Evolutionary conservation across 2,888 invertebrate genomes (phyloP), one percentile per base, ranked within the genome.

Genomic region (Tigriopus californicus): DNA sequence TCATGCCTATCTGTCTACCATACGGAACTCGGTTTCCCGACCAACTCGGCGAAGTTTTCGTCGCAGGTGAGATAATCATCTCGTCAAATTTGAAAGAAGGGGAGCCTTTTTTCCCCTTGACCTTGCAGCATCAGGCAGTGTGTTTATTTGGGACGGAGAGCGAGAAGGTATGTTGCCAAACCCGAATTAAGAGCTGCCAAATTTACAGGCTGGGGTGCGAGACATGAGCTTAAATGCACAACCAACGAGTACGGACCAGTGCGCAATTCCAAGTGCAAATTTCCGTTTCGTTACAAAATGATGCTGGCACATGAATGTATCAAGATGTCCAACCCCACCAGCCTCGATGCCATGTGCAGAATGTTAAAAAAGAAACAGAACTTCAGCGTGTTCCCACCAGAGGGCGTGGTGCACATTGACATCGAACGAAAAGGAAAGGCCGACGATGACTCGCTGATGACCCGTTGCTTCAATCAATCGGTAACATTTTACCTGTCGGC

Each of bases 1-100:
- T 51, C 15, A 51, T 51, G 52, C 52, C 52, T 10, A 51, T 51
- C 15, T 51, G 52, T 24, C 33, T 51, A 11, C 52, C 52, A 6
- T 22, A 15, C 24, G 25, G 25, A 11, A 18, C 44, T 18, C n/a
- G 18, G 15, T 44, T 15, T 18, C 44, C 44, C 44, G 44, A 44
- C 18, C 15, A n/a, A n/a, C n/a, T n/a, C 10, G 44, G 44, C 44
- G n/a, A n/a, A 18, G 44, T 44, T n/a, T 44, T 15, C 44, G 44
- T 44, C 15, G 44, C 44, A 15, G 44, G 33, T 33, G 33, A 33
- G 33, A 33, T 33, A 33, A 33, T 33, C 33, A 33, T 33, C 33
- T 33, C 33, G 8, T 33, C 33, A 33, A 33, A 33, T 33, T 33
- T 33, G 8, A 33, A 33, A 33, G 8, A 8, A 33, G 33, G 8